Conservation (phyloP, 92 coral and sea anemone species). For the Metridium senile region DNA sequence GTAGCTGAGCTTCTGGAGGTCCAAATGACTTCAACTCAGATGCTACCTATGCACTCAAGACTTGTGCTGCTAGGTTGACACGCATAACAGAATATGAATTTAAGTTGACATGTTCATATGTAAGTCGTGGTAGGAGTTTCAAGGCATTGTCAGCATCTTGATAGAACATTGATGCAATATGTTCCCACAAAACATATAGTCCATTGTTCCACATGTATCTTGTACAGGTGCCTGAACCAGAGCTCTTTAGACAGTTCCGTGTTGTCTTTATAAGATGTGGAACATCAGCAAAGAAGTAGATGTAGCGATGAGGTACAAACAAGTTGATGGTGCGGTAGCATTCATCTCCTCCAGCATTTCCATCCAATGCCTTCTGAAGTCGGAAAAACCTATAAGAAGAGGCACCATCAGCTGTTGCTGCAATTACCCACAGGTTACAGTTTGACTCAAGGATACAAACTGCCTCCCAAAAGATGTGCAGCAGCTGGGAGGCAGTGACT, state of each 20-base stretch:
- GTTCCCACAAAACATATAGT: conserved; percentile 52
- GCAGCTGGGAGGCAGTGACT: conserved; percentile 36
- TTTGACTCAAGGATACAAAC: conserved; percentile 40
- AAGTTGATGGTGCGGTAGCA: conserved; percentile 55
- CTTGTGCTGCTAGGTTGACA: conserved; percentile 69
- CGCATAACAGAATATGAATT: conserved; percentile 61
- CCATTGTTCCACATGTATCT: conserved; percentile 63
- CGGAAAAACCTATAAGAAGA: conserved; percentile 24
- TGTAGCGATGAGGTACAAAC: conserved; percentile 47
- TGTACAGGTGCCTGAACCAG: conserved; percentile 47
- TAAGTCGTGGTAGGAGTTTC: conserved; percentile 58
- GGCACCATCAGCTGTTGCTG: conserved; percentile 47
- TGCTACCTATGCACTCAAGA: conserved; percentile 62
- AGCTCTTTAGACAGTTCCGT: conserved; percentile 54
- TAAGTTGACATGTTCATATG: conserved; percentile 58
- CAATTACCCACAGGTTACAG: conserved; percentile 52
- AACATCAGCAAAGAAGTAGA: conserved; percentile 47
- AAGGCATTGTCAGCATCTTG: conserved; percentile 53
- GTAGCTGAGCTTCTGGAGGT: conserved; percentile 57
- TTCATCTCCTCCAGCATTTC: conserved; percentile 34
- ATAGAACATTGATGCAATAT: conserved; percentile 51
- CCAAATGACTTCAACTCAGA: conserved; percentile 53
- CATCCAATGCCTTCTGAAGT: conserved; percentile 30
- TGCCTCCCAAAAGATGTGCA: conserved; percentile 51
- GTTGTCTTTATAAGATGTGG: conserved; percentile 55